These are phyloP conservation scores for Phasia obesa DNA, from an alignment of 2,888 invertebrate genomes.

Conservation along the genomic window DNA sequence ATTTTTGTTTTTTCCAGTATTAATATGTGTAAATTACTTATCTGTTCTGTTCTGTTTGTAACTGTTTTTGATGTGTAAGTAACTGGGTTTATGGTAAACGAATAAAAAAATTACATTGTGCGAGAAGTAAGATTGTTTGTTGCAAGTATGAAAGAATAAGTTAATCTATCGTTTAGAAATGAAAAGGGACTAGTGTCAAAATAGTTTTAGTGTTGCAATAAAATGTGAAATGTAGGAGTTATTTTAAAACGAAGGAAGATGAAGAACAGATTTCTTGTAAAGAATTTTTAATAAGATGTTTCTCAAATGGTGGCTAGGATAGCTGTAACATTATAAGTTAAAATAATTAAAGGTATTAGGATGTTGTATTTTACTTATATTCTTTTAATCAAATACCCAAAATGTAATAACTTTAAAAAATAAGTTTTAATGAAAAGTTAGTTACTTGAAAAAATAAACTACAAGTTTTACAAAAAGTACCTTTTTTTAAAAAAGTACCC, in stretches of 20 bases:
- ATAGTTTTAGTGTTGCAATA: conserved; percentile 29
- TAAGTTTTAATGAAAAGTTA: too few species aligned
- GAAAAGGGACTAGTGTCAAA: conserved; percentile 61
- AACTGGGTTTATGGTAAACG: conserved; percentile 1
- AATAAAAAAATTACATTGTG: background rate
- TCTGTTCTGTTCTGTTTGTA: conserved; percentile 24
- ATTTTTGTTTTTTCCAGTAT: conserved; percentile 49
- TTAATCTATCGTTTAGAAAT: conserved; percentile 55
- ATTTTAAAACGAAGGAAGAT: background rate
- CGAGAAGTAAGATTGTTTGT: background rate
- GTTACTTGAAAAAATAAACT: too few species aligned
- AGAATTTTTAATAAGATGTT: background rate
- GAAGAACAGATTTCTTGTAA: background rate
- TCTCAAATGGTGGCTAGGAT: too few species aligned
- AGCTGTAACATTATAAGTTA: too few species aligned
- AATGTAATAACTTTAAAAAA: too few species aligned
- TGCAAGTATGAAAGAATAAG: background rate
- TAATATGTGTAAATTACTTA: conserved; percentile 48
- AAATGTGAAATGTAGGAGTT: conserved; percentile 7
- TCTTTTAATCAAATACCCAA: too few species aligned
- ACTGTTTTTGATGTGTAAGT: conserved; percentile 35
- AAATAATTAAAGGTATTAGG: too few species aligned
- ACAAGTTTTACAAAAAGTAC: too few species aligned
- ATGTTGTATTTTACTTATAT: too few species aligned
- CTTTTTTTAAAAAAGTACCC: too few species aligned